Evolutionary conservation across 1,140 invertebrate genomes (phyloP).

Genomic region (Drosophila elegans): DNA sequence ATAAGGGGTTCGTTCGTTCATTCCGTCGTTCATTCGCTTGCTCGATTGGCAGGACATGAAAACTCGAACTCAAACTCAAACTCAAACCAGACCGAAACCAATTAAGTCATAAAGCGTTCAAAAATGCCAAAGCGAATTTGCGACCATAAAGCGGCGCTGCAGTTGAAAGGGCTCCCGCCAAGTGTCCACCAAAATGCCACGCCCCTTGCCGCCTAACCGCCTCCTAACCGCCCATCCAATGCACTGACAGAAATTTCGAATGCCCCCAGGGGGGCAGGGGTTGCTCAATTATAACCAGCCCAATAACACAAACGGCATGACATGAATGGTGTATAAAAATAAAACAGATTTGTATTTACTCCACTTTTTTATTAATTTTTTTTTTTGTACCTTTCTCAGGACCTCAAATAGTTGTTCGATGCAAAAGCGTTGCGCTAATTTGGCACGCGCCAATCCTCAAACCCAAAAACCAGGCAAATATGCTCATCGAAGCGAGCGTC

Average conservation of each 20-base stretch:
- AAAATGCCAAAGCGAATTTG: constrained; percentile 79
- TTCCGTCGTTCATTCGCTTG: constrained; percentile 4
- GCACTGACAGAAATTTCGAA: constrained; percentile 26
- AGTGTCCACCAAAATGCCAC: constrained; percentile 11
- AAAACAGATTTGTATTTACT: neutral
- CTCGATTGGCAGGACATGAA: constrained; percentile 37
- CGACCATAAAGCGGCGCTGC: constrained; percentile 68
- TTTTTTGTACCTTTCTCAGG: neutral
- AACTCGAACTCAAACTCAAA: neutral
- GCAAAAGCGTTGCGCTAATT: constrained; percentile 70
- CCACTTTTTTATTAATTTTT: neutral
- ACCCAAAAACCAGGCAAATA: neutral
- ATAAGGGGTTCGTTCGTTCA: constrained; percentile 23
- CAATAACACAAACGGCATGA: constrained; percentile 1
- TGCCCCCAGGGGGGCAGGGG: neutral
- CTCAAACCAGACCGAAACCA: constrained; percentile 33
- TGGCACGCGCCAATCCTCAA: constrained; percentile 68
- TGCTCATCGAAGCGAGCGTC: constrained; percentile 58
- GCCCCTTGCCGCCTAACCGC: neutral
- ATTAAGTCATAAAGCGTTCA: constrained; percentile 83
- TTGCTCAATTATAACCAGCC: constrained; percentile 34
- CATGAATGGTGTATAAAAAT: constrained; percentile 12
- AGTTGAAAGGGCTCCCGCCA: constrained; percentile 42
- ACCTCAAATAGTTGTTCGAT: constrained; percentile 69
- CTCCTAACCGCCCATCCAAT: neutral